Evolutionary conservation across 2,888 invertebrate genomes (phyloP), one percentile per base, ranked within the genome.

Genomic region (Diogma glabrata): DNA sequence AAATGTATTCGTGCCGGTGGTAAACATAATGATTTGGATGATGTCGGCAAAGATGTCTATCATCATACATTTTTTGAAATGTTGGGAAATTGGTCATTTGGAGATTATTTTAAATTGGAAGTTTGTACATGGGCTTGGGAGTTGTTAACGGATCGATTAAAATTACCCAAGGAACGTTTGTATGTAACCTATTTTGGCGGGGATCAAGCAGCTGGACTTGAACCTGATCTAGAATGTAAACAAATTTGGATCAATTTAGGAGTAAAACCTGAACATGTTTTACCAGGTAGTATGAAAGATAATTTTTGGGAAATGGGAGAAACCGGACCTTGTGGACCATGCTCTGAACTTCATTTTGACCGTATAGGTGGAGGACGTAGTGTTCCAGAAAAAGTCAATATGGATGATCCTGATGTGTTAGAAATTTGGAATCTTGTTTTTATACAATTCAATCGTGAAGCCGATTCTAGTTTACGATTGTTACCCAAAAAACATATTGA

Each of bases 281-380:
- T 88, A 54, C 87, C 88, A 23, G 48, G 93, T 55, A 88, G 76
- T 62, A 93, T 94, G 96, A 94, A 93, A 69, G 95, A 99, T 65
- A 99, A 99, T 67, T 99, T 99, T 73, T 99, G 99, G 99, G 97
- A 97, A 76, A 99, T 99, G 99, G 99, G 99, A 23, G 97, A 99
- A 66, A 94, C 94, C 10, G 99, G 99, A 0, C 99, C 99, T 2
- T 99, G 99, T 74, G 99, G 99, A 0, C 99, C 99, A 4, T 99
- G 99, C 68, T 95, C 97, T 16, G 99, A 99, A 74, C 79, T 99
- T 58, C 99, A 99, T 73, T 99, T 82, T 72, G 97, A 99, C 70
- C 81, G 97, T 57, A 93, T 96, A 63, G 97, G 97, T 22, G 94
- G 94, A 38, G 85, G 79, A 3, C 78, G 97, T 52, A 83, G 95